Base-by-base conservation (phyloP, 2,113 vertebrate species). In the Vulpes ferrilata region DNA sequence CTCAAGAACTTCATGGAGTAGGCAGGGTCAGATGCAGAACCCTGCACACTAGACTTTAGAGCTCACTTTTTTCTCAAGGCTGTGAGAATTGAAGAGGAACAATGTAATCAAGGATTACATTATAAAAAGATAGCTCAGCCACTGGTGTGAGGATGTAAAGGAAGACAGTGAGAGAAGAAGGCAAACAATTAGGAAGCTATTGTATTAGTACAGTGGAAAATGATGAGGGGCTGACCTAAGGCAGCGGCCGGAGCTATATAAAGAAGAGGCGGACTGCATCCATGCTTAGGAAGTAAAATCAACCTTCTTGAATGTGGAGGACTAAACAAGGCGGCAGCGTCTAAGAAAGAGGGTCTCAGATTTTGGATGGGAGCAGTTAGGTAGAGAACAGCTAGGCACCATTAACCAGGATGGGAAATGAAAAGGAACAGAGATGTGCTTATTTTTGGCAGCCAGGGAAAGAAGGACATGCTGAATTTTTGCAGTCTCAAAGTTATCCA, bases 241-340 rank as follows among this genome's bases (percentile, higher is more conserved):
- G n/a, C 81, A 35, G 30, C 22, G 35, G 73, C 60, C 67, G 7
- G 93, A 96, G 97, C 95, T 57, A 94, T 96, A 92, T 92, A 93
- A 82, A 97, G 91, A 96, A 80, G 62, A 93, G 64, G 95, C 64
- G 69, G 67, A 74, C 11, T 59, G 95, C 25, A 81, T 74, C 27
- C 32, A 64, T 55, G n/a, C 74, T 95, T 93, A 83, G 60, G 95
- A 73, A 60, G 95, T 55, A 94, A 74, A 59, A 97, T 92, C 57
- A 27, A 27, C 93, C 97, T 96, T 89, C 92, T 67, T 96, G 59
- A 97, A 90, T 0, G 5, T 83, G 97, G 59, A 76, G 35, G 10
- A 65, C 22, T 83, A 86, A 93, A 74, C 90, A 95, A 96, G 43
- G 35, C 90, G 38, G 88, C 90, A 55, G 7, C 51, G 20, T 67